Percentiles rank a stretch among this genome's conserved stretches.
Evolutionary conservation across 2,888 invertebrate genomes (phyloP).

Genomic region (Drosophila pegasa): DNA sequence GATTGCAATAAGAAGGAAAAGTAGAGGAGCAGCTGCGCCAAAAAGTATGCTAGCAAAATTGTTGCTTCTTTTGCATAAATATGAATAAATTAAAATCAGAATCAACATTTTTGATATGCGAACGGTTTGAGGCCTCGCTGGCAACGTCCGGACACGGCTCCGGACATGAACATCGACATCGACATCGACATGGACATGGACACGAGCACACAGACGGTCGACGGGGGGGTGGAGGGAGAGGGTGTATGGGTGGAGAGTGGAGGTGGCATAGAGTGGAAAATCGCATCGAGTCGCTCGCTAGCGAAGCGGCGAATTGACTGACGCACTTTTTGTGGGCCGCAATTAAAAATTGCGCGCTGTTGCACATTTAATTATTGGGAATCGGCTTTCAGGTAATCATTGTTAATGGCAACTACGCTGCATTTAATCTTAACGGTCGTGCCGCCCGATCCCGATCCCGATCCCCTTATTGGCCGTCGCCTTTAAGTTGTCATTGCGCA

Average conservation of each 20-base stretch:
- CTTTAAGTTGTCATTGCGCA: slow-evolving; percentile 59
- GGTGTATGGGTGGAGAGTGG: not conserved
- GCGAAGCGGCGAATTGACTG: slow-evolving; percentile 18
- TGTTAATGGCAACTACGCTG: slow-evolving; percentile 80
- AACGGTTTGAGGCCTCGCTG: slow-evolving; percentile 25
- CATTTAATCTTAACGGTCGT: slow-evolving; percentile 71
- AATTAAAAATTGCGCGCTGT: slow-evolving; percentile 80
- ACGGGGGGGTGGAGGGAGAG: no score
- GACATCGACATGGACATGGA: slow-evolving; percentile 27
- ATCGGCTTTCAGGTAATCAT: slow-evolving; percentile 82
- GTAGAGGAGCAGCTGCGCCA: slow-evolving; percentile 40
- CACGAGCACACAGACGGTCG: slow-evolving; percentile 4
- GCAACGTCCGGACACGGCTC: slow-evolving; percentile 14
- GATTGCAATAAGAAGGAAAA: slow-evolving; percentile 18
- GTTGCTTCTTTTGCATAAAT: slow-evolving; percentile 78
- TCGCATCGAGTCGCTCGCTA: no score
- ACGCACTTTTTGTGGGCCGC: slow-evolving; percentile 71
- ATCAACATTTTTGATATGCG: slow-evolving; percentile 77
- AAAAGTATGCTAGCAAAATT: slow-evolving; percentile 68
- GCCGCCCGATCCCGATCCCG: no score
- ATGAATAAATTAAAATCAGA: slow-evolving; percentile 78
- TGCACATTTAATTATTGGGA: slow-evolving; percentile 81
- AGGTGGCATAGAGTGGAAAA: slow-evolving; percentile 5
- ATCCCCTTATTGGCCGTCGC: slow-evolving; percentile 26
- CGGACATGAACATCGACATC: slow-evolving; percentile 48